Conservation (phyloP, 2,888 invertebrate genomes). For the Agrochola litura region DNA sequence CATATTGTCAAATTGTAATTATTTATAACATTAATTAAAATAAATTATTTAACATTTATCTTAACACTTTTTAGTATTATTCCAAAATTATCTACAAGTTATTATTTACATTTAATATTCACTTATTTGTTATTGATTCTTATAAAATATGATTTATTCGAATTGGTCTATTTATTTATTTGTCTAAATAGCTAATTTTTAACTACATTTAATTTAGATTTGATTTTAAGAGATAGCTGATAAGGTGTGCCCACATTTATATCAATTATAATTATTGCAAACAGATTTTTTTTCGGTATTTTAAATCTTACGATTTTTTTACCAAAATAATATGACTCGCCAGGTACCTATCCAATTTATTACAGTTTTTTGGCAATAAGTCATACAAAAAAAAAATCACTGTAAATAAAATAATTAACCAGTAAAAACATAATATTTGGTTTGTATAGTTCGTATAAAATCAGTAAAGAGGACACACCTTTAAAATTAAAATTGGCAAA, state of each 20-base stretch:
- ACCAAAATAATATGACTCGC: background rate
- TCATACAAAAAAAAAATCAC: background rate
- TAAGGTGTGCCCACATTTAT: constrained; percentile 32
- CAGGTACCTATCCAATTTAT: background rate
- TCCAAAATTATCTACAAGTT: constrained; percentile 45
- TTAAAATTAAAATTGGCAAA: background rate
- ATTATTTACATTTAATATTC: constrained; percentile 54
- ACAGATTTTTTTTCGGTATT: background rate
- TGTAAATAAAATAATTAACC: background rate
- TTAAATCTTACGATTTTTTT: background rate
- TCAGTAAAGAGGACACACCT: constrained; percentile 27
- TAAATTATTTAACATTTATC: constrained; percentile 44
- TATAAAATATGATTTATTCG: constrained; percentile 63
- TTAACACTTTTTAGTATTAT: constrained; percentile 29
- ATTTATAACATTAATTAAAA: constrained; percentile 40
- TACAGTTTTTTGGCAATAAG: background rate
- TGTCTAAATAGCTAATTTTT: constrained; percentile 52
- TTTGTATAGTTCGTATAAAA: background rate
- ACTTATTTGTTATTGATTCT: constrained; percentile 53
- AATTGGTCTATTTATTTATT: constrained; percentile 68
- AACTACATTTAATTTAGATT: constrained; percentile 45
- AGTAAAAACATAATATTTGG: too few species aligned
- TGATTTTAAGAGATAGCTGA: constrained; percentile 13
- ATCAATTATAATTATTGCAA: background rate
- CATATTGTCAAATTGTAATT: constrained; percentile 62